phyloP scores from a whole-genome alignment of 2,113 vertebrate genomes.

The Colossoma macropomum region DNA sequence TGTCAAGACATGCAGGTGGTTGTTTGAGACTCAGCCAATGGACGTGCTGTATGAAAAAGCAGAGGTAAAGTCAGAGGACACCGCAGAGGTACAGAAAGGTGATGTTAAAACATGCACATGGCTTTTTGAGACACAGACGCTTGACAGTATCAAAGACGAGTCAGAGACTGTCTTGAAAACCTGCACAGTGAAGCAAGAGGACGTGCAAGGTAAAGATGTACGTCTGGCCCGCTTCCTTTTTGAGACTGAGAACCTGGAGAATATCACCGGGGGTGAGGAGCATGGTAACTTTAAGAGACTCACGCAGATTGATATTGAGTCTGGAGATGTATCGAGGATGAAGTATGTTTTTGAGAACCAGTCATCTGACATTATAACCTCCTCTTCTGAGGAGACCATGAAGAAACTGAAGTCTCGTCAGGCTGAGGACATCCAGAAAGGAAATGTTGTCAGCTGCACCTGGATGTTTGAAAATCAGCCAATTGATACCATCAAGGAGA shows the following conservation, averaged over 20 bases:
- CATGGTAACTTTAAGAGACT: slow-evolving; percentile 78
- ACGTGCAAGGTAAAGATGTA: slow-evolving; percentile 87
- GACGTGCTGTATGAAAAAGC: slow-evolving; percentile 88
- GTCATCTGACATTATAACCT: slow-evolving; percentile 85
- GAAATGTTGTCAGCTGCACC: slow-evolving; percentile 84
- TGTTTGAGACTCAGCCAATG: slow-evolving; percentile 93
- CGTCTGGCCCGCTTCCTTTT: slow-evolving; percentile 86
- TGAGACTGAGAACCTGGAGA: slow-evolving; percentile 90
- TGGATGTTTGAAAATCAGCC: slow-evolving; percentile 91
- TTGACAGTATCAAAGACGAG: slow-evolving; percentile 87
- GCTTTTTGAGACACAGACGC: slow-evolving; percentile 91
- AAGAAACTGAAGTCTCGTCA: slow-evolving; percentile 82
- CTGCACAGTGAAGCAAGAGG: slow-evolving; percentile 83
- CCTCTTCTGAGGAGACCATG: slow-evolving; percentile 83
- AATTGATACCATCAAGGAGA: slow-evolving; percentile 82
- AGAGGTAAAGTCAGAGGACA: slow-evolving; percentile 70
- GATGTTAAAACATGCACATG: slow-evolving; percentile 90
- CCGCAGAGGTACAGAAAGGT: slow-evolving; percentile 84
- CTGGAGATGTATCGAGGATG: slow-evolving; percentile 89
- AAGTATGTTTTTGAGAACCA: slow-evolving; percentile 88
- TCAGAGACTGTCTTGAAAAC: slow-evolving; percentile 78
- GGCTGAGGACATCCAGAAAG: slow-evolving; percentile 87
- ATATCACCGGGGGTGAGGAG: slow-evolving; percentile 82
- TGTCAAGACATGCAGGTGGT: slow-evolving; percentile 89
- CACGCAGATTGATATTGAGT: slow-evolving; percentile 83